These are phyloP conservation scores for Piezodorus guildinii DNA, from an alignment of 1,140 invertebrate species.

Conservation along the genomic window DNA sequence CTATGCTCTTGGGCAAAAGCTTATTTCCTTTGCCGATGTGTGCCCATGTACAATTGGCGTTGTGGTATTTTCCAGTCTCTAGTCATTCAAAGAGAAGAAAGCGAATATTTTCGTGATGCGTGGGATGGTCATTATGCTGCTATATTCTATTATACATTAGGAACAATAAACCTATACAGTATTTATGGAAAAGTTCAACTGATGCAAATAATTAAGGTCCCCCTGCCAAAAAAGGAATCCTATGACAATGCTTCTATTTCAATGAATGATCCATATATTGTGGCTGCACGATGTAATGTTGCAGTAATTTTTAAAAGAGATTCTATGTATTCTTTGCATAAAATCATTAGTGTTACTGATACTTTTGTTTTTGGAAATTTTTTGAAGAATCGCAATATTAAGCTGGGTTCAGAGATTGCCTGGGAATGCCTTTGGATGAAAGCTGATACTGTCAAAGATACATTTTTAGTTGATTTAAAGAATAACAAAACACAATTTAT, in stretches of 20 bases:
- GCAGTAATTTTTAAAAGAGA: not conserved
- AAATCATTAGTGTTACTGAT: not conserved
- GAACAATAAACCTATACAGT: not conserved
- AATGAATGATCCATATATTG: conserved; percentile 9
- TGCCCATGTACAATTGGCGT: not conserved
- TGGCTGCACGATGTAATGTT: conserved; percentile 1
- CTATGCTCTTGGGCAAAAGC: not conserved
- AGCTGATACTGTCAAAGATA: conserved; percentile 2
- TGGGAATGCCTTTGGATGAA: conserved; percentile 7
- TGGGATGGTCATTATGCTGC: conserved; percentile 11
- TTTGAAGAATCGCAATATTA: not conserved
- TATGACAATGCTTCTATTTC: conserved; percentile 6
- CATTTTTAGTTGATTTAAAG: conserved; percentile 2
- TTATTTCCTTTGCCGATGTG: not conserved
- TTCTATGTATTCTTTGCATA: not conserved
- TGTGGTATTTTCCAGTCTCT: not conserved
- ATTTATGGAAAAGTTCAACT: not conserved
- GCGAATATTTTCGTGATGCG: not conserved
- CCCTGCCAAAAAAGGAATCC: not conserved
- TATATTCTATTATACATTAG: not conserved
- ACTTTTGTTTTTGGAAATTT: not conserved
- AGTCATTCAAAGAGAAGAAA: not conserved
- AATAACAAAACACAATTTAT: not conserved
- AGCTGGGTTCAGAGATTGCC: not conserved
- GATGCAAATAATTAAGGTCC: not conserved